Conservation (phyloP, 1,140 invertebrate species). For the Drosophila arawakana region DNA sequence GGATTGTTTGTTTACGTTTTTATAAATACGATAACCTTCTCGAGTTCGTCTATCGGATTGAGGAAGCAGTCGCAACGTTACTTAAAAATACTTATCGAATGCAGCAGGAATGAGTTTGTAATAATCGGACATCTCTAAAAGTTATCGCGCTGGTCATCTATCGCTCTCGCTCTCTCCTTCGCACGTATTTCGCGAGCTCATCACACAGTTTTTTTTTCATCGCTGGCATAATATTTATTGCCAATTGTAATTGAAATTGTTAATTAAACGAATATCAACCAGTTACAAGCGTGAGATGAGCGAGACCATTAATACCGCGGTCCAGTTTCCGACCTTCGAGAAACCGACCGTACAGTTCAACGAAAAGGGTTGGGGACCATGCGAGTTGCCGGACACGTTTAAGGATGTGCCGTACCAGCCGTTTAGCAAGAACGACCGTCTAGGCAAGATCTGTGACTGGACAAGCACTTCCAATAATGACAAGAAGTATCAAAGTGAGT, state of each 20-base stretch:
- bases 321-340: conserved; percentile 73
- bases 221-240: conserved; percentile 35
- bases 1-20: background rate
- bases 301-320: conserved; percentile 77
- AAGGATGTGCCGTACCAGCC: conserved; percentile 99
- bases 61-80: background rate
- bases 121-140: conserved; percentile 33
- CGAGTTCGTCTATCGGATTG: background rate
- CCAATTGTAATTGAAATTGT: conserved; percentile 23
- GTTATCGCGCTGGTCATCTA: conserved; percentile 22
- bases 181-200: conserved; percentile 35
- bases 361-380: conserved; percentile 95
- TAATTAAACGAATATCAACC: conserved; percentile 23
- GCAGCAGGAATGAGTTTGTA: background rate
- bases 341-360: conserved; percentile 83
- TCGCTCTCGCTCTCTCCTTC: conserved; percentile 46
- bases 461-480: conserved; percentile 97
- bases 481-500: conserved; percentile 97
- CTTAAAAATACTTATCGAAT: background rate
- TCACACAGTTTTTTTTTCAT: conserved; percentile 40
- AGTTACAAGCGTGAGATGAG: conserved; percentile 63
- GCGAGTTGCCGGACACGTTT: conserved; percentile 96
- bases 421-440: conserved; percentile 97
- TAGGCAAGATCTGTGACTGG: conserved; percentile 99
- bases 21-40: background rate